Evolutionary conservation across 2,113 vertebrate species (phyloP).

Genomic region (Paramormyrops kingsleyae): DNA sequence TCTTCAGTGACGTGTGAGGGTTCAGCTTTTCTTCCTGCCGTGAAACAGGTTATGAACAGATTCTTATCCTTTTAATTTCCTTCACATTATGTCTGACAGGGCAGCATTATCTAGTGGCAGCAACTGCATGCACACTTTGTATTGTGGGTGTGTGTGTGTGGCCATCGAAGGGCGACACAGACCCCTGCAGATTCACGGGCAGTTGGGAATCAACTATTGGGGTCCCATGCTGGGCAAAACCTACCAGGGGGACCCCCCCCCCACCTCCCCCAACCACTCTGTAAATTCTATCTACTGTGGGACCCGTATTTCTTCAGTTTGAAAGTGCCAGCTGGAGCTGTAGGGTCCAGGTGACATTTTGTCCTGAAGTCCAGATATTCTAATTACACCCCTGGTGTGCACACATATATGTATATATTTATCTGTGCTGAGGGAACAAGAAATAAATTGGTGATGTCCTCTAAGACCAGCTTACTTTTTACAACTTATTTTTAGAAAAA

Average conservation of each 20-base stretch:
- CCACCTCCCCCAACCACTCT: neutral
- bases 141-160: neutral
- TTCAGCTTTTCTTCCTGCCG: neutral
- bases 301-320: neutral
- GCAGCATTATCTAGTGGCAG: neutral
- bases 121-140: neutral
- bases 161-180: neutral
- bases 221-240: neutral
- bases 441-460: neutral
- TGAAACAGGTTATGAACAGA: slow-evolving; percentile 26
- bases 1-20: neutral
- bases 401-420: neutral
- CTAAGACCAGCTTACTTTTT: neutral
- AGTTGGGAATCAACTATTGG: neutral
- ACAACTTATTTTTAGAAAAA: neutral
- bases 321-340: neutral
- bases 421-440: neutral
- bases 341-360: neutral
- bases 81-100: neutral
- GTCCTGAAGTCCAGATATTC: neutral
- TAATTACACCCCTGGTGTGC: neutral
- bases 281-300: neutral
- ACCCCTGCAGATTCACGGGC: neutral
- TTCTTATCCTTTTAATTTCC: slow-evolving; percentile 35
- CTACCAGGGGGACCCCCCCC: neutral